These are phyloP conservation scores for Trichomalopsis sarcophagae DNA, from an alignment of 1,140 invertebrate genomes.

Conservation along the genomic window DNA sequence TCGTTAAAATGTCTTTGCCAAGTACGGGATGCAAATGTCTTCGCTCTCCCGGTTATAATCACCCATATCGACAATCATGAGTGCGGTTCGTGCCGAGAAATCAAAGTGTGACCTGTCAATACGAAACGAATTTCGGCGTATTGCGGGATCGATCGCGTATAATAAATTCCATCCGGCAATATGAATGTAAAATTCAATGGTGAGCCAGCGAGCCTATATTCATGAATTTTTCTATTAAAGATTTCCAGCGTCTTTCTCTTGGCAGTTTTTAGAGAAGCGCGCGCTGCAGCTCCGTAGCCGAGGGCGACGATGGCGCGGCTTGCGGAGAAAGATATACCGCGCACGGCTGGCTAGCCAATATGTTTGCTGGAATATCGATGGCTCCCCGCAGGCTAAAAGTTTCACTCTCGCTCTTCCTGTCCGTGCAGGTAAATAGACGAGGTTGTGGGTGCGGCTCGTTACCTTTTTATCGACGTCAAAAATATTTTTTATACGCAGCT, in stretches of 20 bases:
- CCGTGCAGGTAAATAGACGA: slow-evolving; percentile 25
- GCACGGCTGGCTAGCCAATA: slow-evolving; percentile 60
- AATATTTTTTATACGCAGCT: too few relatives aligned
- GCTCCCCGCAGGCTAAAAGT: slow-evolving; percentile 59
- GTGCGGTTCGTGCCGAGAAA: too few relatives aligned
- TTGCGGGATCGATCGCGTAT: not conserved
- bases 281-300: slow-evolving; percentile 45
- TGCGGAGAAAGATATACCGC: slow-evolving; percentile 55
- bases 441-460: not conserved
- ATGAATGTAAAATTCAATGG: not conserved
- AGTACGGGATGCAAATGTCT: not conserved
- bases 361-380: slow-evolving; percentile 68
- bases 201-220: not conserved
- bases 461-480: not conserved
- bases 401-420: slow-evolving; percentile 45
- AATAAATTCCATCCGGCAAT: slow-evolving; percentile 1
- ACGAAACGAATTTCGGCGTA: not conserved
- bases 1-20: slow-evolving; percentile 29
- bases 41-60: too few relatives aligned
- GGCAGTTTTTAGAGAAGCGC: not conserved
- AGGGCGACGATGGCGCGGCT: slow-evolving; percentile 54
- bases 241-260: slow-evolving; percentile 9
- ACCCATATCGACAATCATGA: too few relatives aligned
- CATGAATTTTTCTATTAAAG: slow-evolving; percentile 16
- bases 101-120: too few relatives aligned